phyloP scores from a whole-genome alignment of 2,113 vertebrate species.

The Hymenochirus boettgeri region DNA sequence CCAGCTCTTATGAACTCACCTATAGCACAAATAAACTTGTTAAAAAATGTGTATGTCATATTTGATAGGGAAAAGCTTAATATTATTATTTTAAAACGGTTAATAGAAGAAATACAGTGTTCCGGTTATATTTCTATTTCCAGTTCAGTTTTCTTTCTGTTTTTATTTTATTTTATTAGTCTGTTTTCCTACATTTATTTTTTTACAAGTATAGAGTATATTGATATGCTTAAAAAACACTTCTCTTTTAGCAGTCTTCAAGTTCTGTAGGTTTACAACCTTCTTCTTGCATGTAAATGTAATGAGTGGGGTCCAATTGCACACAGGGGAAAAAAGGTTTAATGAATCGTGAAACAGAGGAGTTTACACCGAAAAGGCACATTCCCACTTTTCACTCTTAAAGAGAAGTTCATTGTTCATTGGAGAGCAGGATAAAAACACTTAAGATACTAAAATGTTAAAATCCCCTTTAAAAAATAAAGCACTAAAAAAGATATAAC shows the following conservation, averaged over 20 bases:
- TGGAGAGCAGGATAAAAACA: slow-evolving; percentile 8
- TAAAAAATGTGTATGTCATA: no score
- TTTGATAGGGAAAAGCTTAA: no score
- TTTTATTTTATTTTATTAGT: neutral
- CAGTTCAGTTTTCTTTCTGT: no score
- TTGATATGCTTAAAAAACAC: slow-evolving; percentile 33
- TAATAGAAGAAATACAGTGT: no score
- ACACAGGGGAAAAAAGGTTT: slow-evolving; percentile 60
- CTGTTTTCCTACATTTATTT: neutral
- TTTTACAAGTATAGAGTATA: slow-evolving; percentile 7
- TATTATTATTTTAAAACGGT: no score
- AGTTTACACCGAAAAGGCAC: slow-evolving; percentile 56
- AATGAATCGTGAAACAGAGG: slow-evolving; percentile 74
- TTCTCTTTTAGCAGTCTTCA: slow-evolving; percentile 28
- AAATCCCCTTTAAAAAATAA: no score
- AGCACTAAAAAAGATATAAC: no score
- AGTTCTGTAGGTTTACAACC: slow-evolving; percentile 47
- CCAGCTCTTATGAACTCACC: no score
- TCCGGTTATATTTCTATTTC: no score
- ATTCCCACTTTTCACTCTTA: slow-evolving; percentile 38
- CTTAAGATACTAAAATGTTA: slow-evolving; percentile 11
- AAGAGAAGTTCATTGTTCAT: slow-evolving; percentile 26
- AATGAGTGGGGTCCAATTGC: slow-evolving; percentile 67
- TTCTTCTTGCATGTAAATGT: slow-evolving; percentile 65
- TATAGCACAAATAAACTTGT: no score